Evolutionary conservation across 2,113 vertebrate genomes (phyloP).

Genomic region (Excalfactoria chinensis): DNA sequence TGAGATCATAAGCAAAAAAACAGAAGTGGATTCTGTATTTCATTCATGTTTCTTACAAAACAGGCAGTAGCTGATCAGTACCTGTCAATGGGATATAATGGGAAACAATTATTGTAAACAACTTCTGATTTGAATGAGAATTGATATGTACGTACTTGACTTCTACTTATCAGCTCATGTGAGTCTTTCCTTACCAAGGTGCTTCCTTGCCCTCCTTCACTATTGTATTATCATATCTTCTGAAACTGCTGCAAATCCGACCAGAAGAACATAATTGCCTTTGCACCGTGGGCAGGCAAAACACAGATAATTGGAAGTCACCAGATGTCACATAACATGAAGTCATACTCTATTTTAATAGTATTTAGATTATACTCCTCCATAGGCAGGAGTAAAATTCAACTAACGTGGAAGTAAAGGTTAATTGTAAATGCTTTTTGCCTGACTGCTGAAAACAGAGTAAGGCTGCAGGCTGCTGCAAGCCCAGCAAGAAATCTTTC

Average conservation of each 20-base stretch:
- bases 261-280: conserved; percentile 62
- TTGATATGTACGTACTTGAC: not conserved
- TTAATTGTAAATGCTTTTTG: conserved; percentile 72
- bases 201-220: conserved; percentile 29
- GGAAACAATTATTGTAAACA: conserved; percentile 38
- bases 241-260: conserved; percentile 57
- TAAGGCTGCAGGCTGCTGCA: conserved; percentile 75
- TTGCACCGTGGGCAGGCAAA: conserved; percentile 68
- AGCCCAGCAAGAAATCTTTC: conserved; percentile 77
- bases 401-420: conserved; percentile 66
- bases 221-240: conserved; percentile 41
- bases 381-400: conserved; percentile 68
- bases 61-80: conserved; percentile 23
- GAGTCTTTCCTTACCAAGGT: conserved; percentile 19
- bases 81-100: not conserved
- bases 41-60: conserved; percentile 29
- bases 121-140: not conserved
- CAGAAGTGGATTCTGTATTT: not conserved
- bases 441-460: conserved; percentile 79
- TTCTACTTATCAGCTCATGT: conserved; percentile 7
- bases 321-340: conserved; percentile 72
- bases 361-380: conserved; percentile 67
- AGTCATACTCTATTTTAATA: conserved; percentile 73
- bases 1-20: not conserved
- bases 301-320: conserved; percentile 69